Evolutionary conservation across 2,888 invertebrate species (phyloP).

Genomic region (Aethes cnicana): DNA sequence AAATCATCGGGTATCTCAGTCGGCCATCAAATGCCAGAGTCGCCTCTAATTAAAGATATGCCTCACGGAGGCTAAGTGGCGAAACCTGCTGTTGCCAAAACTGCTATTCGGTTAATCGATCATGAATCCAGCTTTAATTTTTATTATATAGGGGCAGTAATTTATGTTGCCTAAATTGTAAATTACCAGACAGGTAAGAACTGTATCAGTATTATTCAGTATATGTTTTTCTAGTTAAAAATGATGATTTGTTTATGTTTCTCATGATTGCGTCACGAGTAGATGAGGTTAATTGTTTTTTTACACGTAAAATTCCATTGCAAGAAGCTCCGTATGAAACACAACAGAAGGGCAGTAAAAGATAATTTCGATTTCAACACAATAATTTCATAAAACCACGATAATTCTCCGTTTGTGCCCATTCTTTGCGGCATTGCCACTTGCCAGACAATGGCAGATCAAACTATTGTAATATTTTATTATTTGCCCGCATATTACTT

Average conservation of each 20-base stretch:
- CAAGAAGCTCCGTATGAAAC: too few relatives aligned
- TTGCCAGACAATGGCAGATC: slow-evolving; percentile 23
- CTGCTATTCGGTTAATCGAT: background rate
- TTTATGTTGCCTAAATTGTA: background rate
- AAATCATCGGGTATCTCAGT: slow-evolving; percentile 63
- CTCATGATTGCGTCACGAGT: too few relatives aligned
- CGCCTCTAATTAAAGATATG: slow-evolving; percentile 58
- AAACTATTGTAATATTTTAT: slow-evolving; percentile 25
- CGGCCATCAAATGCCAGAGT: slow-evolving; percentile 69
- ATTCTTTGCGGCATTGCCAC: slow-evolving; percentile 12
- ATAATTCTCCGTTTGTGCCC: slow-evolving; percentile 26
- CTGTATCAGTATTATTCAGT: too few relatives aligned
- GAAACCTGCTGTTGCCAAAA: slow-evolving; percentile 10
- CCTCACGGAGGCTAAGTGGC: slow-evolving; percentile 17
- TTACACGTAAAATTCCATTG: too few relatives aligned
- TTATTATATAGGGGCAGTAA: background rate
- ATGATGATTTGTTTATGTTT: too few relatives aligned
- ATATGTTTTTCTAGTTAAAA: too few relatives aligned
- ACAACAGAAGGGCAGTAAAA: too few relatives aligned
- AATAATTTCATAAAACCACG: slow-evolving; percentile 21
- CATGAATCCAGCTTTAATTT: background rate
- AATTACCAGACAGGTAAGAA: background rate
- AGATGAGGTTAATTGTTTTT: background rate
- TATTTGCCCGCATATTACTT: slow-evolving; percentile 17
- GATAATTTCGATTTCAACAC: slow-evolving; percentile 12